Conservation (phyloP, 1,140 invertebrate species). For the Melanaphis sacchari region DNA sequence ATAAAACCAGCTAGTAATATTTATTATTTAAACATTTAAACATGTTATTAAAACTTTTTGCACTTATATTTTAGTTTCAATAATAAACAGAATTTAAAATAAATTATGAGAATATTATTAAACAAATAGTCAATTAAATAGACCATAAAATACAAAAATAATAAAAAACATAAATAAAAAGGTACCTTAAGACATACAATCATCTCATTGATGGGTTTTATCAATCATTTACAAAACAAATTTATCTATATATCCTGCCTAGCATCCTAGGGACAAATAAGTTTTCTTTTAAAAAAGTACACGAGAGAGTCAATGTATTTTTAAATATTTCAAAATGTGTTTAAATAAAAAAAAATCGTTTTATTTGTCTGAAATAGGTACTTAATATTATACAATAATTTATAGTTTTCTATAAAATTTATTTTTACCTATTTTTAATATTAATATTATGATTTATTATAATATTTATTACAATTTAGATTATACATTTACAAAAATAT, state of each 20-base stretch:
- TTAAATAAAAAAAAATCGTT: background rate
- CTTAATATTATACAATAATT: background rate
- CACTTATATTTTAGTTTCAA: background rate
- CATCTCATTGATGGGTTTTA: background rate
- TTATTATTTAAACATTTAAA: background rate
- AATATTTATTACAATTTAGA: background rate
- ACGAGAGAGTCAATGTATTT: background rate
- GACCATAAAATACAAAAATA: background rate
- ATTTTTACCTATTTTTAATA: background rate
- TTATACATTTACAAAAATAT: background rate
- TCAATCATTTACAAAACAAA: background rate
- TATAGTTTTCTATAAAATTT: background rate
- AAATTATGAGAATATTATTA: no score
- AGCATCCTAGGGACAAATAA: background rate
- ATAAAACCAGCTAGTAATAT: background rate
- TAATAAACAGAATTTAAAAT: background rate
- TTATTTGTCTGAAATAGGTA: background rate
- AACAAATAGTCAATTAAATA: background rate
- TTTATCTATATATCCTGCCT: no score
- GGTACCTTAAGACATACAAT: background rate
- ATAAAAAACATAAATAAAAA: background rate
- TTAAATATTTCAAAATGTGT: background rate
- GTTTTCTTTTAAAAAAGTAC: background rate
- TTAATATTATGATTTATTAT: background rate
- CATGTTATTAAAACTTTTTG: background rate